phyloP scores from a whole-genome alignment of 2,113 vertebrate genomes.

The Bufo bufo region DNA sequence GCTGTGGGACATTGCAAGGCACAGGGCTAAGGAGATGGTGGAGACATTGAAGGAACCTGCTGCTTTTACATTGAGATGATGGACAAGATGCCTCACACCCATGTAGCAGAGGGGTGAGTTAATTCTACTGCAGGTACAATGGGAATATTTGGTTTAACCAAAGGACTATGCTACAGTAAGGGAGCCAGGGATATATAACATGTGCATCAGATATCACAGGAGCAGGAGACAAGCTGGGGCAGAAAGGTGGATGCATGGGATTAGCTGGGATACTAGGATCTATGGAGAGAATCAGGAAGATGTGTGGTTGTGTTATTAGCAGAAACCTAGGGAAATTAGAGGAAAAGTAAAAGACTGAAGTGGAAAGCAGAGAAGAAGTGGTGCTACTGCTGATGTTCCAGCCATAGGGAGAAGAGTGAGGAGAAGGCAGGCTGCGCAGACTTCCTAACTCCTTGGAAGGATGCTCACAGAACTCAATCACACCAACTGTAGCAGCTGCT shows the following conservation, averaged over 20 bases:
- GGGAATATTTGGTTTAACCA: background rate
- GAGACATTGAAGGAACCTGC: background rate
- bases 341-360: conserved; percentile 17
- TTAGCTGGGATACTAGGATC: background rate
- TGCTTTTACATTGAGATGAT: background rate
- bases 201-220: background rate
- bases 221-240: background rate
- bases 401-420: conserved; percentile 12
- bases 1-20: background rate
- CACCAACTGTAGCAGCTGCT: conserved; percentile 72
- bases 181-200: background rate
- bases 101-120: background rate
- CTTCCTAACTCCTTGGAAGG: conserved; percentile 31
- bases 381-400: background rate
- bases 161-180: background rate
- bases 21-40: background rate
- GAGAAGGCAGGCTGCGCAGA: background rate
- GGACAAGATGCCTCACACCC: background rate
- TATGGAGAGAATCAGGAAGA: background rate
- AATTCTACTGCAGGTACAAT: background rate
- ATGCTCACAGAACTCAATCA: conserved; percentile 64
- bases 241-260: background rate
- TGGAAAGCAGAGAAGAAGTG: conserved; percentile 28
- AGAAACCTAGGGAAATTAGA: background rate
- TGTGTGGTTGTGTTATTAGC: background rate